Base-by-base conservation (phyloP, 2,113 vertebrate species). In the Megaceryle torquata region DNA sequence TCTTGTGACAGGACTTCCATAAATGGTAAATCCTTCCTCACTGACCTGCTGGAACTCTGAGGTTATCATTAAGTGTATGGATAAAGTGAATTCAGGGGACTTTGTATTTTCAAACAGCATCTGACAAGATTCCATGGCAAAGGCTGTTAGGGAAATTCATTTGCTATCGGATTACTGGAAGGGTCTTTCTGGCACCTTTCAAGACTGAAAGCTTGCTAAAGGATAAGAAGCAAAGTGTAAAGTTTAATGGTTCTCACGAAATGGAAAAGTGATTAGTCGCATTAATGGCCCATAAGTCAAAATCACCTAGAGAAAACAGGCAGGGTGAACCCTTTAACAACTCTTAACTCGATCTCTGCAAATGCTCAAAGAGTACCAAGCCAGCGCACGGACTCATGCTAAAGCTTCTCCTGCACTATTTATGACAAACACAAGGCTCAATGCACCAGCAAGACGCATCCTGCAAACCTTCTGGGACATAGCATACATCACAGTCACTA, bases 401-500 rank as follows among this genome's bases (percentile, higher is more conserved):
- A 51, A 39, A 46, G 17, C 39, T 10, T 12, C 18, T 57, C 22
- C 8, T 7, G 1, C 33, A 24, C 33, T 7, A 4, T 21, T 33
- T 26, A 22, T 65, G 35, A 83, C 35, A 76, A 35, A 26, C 33
- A 63, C 11, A 4, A 56, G 35, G 17, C 39, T 69, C 26, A 7
- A 5, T 10, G 43, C 41, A 54, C 69, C 69, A 60, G 26, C 50
- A 46, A 8, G 25, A 59, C 19, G 12, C n/a, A 48, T 5, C 16
- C 70, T 75, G 21, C n/a, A n/a, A 56, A 41, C 44, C 35, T 74
- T 37, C 53, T 16, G 31, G 37, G 48, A 48, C 54, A 64, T 28
- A 24, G 11, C 0, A 0, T 10, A 5, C 26, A 54, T 82, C 11
- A 68, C 57, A n/a, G 44, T 17, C 44, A 65, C 44, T 70, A 15